Percentiles rank a stretch among this genome's conserved stretches.
Conservation (phyloP, 2,888 invertebrate species). For the Leistus spinibarbis region DNA sequence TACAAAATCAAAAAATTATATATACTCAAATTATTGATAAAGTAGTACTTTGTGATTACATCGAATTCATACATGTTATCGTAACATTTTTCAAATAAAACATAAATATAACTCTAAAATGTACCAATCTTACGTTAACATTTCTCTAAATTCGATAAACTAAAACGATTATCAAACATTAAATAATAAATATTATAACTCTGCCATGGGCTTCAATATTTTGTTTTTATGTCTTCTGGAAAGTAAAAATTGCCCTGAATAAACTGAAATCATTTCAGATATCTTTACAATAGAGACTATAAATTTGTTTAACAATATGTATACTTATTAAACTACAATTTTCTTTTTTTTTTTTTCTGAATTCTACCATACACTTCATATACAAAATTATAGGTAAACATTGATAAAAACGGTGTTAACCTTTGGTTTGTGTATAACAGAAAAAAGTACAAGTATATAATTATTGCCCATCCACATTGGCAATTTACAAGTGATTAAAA, state of each 20-base stretch:
- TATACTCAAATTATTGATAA: not conserved
- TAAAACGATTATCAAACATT: not conserved
- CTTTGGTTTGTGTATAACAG: not conserved
- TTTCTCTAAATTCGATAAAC: not conserved
- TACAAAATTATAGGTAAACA: not conserved
- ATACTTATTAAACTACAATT: conserved; percentile 33
- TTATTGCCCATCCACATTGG: not conserved
- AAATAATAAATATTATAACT: not conserved
- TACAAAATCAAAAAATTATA: not conserved
- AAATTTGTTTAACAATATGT: conserved; percentile 33
- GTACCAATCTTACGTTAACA: not conserved
- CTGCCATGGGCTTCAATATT: not conserved
- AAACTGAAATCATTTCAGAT: conserved; percentile 27
- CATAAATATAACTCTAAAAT: not conserved
- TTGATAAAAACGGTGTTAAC: not conserved
- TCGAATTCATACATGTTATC: not conserved
- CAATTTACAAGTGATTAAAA: not conserved
- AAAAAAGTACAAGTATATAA: not conserved
- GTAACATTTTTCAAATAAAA: not conserved
- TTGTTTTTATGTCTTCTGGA: not conserved
- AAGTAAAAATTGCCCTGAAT: not conserved
- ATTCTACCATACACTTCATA: not conserved
- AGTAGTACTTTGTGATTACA: not conserved
- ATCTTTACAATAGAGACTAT: conserved; percentile 39
- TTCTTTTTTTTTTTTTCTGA: not conserved